Conservation (phyloP, 2,797 vertebrate genomes). For the Mus spretus region DNA sequence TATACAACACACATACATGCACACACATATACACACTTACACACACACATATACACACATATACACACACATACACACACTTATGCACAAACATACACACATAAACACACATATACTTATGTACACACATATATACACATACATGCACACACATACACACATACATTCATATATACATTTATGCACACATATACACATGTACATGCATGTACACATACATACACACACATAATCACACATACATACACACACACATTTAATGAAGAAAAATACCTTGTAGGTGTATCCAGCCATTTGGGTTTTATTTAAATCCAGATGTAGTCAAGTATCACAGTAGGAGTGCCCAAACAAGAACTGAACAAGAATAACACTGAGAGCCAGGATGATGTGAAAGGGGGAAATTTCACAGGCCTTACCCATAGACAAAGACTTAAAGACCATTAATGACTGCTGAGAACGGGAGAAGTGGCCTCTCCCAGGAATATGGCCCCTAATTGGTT, state of each 20-base stretch:
- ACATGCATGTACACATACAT: neutral
- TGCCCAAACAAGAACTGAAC: neutral
- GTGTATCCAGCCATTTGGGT: neutral
- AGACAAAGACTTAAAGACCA: neutral
- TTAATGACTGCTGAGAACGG: neutral
- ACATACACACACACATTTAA: neutral
- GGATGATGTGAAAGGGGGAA: neutral
- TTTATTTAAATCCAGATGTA: neutral
- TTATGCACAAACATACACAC: no score
- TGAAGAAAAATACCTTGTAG: neutral
- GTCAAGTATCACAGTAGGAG: neutral
- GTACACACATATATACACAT: neutral
- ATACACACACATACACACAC: neutral
- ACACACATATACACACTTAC: neutral
- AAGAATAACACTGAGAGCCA: neutral
- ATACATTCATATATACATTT: neutral
- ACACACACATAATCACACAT: no score
- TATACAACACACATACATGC: no score
- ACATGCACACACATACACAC: neutral
- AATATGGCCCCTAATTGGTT: neutral
- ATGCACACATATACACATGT: no score
- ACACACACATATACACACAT: neutral
- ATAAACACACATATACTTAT: neutral
- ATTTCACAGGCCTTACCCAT: neutral
- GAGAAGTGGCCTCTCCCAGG: neutral